A percentile compares a stretch with the other conserved stretches of the same genome.
phyloP scores from a whole-genome alignment of 2,888 invertebrate species.

The Lepidochitona cinerea region DNA sequence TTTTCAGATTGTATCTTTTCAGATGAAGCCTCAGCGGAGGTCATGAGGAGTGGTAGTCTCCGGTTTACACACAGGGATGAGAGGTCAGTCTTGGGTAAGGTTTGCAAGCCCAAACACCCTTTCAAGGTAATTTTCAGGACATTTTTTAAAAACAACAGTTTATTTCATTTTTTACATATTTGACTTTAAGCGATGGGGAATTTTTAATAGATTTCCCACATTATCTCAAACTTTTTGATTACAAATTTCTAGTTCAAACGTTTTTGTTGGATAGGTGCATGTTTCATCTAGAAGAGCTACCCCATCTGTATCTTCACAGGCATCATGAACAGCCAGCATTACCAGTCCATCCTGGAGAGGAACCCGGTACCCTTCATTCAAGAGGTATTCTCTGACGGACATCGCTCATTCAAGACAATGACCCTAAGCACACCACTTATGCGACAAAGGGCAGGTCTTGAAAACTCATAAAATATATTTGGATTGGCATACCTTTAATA shows the following conservation, averaged over 20 bases:
- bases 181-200: too few species aligned
- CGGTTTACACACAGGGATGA: background rate
- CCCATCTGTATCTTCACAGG: background rate
- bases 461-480: too few species aligned
- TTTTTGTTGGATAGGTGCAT: conserved; percentile 1
- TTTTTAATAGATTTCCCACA: too few species aligned
- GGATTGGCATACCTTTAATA: too few species aligned
- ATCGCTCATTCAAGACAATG: conserved; percentile 10
- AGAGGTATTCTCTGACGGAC: background rate
- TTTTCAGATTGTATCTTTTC: background rate
- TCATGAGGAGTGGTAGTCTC: background rate
- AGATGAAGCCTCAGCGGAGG: background rate
- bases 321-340: background rate
- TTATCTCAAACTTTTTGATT: too few species aligned
- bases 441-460: too few species aligned
- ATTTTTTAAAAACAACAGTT: too few species aligned
- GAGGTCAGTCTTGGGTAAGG: background rate
- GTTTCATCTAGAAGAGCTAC: conserved; percentile 1
- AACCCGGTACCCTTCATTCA: background rate
- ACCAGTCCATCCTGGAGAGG: background rate
- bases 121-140: too few species aligned
- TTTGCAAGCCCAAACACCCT: background rate
- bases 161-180: too few species aligned
- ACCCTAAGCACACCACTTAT: background rate
- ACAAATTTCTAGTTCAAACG: too few species aligned